phyloP scores from a whole-genome alignment of 2,113 vertebrate species.

The Brienomyrus brachyistius region DNA sequence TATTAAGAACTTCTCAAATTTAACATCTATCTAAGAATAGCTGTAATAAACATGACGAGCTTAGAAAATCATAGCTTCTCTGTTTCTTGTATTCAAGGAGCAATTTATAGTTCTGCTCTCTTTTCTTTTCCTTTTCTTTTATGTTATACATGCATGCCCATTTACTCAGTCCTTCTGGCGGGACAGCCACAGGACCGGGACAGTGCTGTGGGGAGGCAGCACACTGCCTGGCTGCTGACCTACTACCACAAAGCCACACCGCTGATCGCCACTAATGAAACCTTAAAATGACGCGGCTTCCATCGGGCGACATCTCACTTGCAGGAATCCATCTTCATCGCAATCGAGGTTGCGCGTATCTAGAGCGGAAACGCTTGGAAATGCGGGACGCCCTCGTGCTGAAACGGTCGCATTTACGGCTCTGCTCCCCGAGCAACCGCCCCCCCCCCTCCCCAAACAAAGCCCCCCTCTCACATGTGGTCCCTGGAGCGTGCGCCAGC shows the following conservation, averaged over 20 bases:
- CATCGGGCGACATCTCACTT: neutral
- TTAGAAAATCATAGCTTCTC: neutral
- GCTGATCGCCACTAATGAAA: neutral
- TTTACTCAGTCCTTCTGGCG: neutral
- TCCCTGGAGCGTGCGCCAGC: neutral
- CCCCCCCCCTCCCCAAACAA: neutral
- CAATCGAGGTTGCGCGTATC: neutral
- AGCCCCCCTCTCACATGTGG: neutral
- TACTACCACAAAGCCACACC: neutral
- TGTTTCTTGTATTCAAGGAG: neutral
- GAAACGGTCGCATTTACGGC: neutral
- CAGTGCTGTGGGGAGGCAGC: neutral
- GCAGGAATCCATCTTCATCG: neutral
- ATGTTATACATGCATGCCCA: neutral
- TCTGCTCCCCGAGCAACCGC: neutral
- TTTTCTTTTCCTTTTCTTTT: neutral
- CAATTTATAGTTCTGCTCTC: neutral
- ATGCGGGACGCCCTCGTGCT: neutral
- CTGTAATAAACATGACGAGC: neutral
- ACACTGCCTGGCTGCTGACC: neutral
- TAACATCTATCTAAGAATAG: neutral
- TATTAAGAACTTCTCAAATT: neutral
- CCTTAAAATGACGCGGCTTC: neutral
- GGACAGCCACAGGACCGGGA: neutral
- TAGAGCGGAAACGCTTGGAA: neutral